These are phyloP conservation scores for Sesia apiformis DNA, from an alignment of 2,888 invertebrate species.

Conservation along the genomic window DNA sequence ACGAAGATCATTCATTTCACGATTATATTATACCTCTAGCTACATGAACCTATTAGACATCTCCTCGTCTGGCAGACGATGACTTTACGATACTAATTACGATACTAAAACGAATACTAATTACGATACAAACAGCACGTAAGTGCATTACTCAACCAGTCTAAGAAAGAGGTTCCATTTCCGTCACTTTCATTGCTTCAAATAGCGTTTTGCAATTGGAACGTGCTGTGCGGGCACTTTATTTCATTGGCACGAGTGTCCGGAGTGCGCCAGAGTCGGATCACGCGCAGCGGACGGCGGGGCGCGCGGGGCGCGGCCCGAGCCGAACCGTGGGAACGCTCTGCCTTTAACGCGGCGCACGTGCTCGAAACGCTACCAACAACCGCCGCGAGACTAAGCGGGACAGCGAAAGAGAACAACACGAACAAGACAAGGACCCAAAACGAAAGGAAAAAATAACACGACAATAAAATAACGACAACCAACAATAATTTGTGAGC, in stretches of 20 bases:
- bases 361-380: slow-evolving; percentile 63
- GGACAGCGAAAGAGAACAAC: slow-evolving; percentile 28
- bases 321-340: slow-evolving; percentile 70
- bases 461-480: slow-evolving; percentile 58
- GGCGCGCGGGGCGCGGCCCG: slow-evolving; percentile 22
- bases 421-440: slow-evolving; percentile 14
- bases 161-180: slow-evolving; percentile 32
- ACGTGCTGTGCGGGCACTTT: slow-evolving; percentile 65
- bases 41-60: too few species aligned
- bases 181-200: slow-evolving; percentile 53
- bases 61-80: too few species aligned
- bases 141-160: too few species aligned
- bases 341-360: slow-evolving; percentile 73
- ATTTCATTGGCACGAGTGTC: slow-evolving; percentile 64
- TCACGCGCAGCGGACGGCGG: slow-evolving; percentile 40
- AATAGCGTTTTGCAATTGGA: slow-evolving; percentile 64
- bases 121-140: too few species aligned
- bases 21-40: too few species aligned
- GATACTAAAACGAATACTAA: too few species aligned
- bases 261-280: slow-evolving; percentile 35
- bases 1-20: too few species aligned
- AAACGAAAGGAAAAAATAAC: slow-evolving; percentile 33
- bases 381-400: slow-evolving; percentile 35
- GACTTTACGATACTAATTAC: too few species aligned
- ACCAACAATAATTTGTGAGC: slow-evolving; percentile 67